Percentiles rank a stretch among this genome's conserved stretches.
Conservation (phyloP, 2,113 vertebrate species). For the Synchiropus splendidus region DNA sequence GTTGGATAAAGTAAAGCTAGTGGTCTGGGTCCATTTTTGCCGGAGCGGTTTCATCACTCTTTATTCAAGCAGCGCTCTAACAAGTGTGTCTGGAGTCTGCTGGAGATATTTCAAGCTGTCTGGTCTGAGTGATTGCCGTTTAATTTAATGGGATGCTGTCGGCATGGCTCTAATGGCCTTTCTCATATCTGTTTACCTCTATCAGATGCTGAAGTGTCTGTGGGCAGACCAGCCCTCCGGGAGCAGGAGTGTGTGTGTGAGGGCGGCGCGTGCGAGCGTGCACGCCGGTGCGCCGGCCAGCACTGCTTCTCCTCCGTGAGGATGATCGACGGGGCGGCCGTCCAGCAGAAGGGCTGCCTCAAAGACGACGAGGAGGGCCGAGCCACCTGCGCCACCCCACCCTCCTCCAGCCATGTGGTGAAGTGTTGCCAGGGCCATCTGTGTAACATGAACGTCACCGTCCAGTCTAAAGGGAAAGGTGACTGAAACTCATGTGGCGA, state of each 20-base stretch:
- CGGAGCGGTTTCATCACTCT: no score
- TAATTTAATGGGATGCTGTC: conserved; percentile 45
- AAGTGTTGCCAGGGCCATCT: conserved; percentile 92
- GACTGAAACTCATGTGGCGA: conserved; percentile 1
- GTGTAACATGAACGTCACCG: conserved; percentile 92
- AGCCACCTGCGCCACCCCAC: conserved; percentile 84
- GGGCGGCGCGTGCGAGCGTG: conserved; percentile 74
- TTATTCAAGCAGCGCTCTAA: no score
- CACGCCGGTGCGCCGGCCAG: conserved; percentile 79
- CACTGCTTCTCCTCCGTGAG: conserved; percentile 87
- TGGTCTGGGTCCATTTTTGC: no score
- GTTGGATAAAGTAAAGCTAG: no score
- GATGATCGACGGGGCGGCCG: conserved; percentile 72
- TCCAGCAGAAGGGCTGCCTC: conserved; percentile 92
- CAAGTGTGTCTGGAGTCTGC: no score
- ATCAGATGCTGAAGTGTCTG: conserved; percentile 73
- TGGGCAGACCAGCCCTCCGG: conserved; percentile 59
- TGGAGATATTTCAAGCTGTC: conserved; percentile 10
- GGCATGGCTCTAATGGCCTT: conserved; percentile 37
- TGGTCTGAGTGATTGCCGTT: conserved; percentile 41
- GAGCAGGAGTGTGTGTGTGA: conserved; percentile 85
- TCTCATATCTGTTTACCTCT: conserved; percentile 24
- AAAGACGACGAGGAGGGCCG: conserved; percentile 83
- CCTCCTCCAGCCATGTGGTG: conserved; percentile 76
- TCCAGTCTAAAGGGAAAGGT: conserved; percentile 79